Evolutionary conservation across 2,113 vertebrate species (phyloP), one percentile per base, ranked within the genome.

Genomic region (Piprites chloris): DNA sequence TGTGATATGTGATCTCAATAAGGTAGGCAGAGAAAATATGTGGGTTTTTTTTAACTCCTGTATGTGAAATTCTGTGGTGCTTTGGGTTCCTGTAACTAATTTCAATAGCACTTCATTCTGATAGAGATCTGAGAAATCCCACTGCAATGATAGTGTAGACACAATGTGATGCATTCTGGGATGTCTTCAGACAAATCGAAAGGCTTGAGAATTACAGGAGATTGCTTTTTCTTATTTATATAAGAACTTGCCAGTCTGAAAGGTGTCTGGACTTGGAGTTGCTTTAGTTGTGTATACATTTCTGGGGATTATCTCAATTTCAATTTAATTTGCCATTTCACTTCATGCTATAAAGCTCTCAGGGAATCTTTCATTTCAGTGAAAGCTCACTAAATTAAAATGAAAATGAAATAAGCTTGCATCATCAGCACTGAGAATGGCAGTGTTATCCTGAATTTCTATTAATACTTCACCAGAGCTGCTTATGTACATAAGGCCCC

Each of bases 321-420:
- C 90, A 93, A 74, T 95, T 94, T 92, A 91, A 95, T 88, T 95
- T 96, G 77, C 75, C 62, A 83, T 76, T 84, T 93, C 87, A 74
- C 68, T 81, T 92, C 84, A 78, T 59, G 50, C 66, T 91, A 37
- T 76, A 91, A 95, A 97, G 85, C 86, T 94, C 87, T 61, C 14
- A 21, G 65, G 52, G 76, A 95, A 76, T 93, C 73, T 59, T 88
- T 89, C 75, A 85, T 89, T 96, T 88, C 78, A 79, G 62, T 53
- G 71, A 93, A 50, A 90, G 79, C 84, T 87, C 56, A 56, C 84
- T 86, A 68, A 90, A 95, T 96, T 39, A 95, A 96, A 96, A 94
- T 74, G n/a, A 96, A 95, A 96, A 94, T 81, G 20, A 85, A 89
- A 62, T 87, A 88, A 77, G 61, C 46, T 63, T 78, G 61, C 78